Base-by-base conservation (phyloP, 2,888 invertebrate genomes). In the Amiota minor region DNA sequence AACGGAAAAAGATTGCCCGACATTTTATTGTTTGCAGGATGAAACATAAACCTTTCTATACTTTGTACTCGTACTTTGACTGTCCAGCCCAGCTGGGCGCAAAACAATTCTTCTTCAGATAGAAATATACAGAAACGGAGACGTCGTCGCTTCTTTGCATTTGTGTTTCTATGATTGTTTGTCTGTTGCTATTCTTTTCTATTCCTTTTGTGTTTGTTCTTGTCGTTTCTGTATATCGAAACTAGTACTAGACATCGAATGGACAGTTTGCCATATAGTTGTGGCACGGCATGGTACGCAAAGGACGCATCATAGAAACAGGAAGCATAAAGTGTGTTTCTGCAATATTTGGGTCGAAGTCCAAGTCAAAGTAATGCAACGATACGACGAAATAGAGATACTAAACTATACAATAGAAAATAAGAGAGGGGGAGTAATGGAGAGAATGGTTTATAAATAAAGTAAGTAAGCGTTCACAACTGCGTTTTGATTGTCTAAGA, bases 381-480 rank as follows among this genome's bases (percentile, higher is more conserved):
- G 72, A 65, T 65, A 70, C 70, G 4, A 70, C 70, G 4, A 59
- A 35, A 35, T 35, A 35, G 6, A 35, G 35, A 35, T 35, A 35
- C 35, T 35, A 35, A 35, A 35, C 35, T 35, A 35, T 59, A 20
- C 64, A 65, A 53, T 14, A 55, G 68, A 46, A 35, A 12, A n/a
- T n/a, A 18, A 49, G 18, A 20, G 45, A 9, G 55, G 16, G 12
- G 11, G 11, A 14, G n/a, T 16, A 18, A 23, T 1, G 2, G 16
- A n/a, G 0, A 18, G 49, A 67, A 50, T 77, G 81, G 83, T 83
- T 81, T 83, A 83, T 83, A 83, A 84, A 83, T 83, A 83, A 84
- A 78, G 80, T 78, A 77, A 84, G 76, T 81, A 83, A 81, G 83
- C 78, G 82, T 78, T 81, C 84, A 84, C 84, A 84, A 84, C 84